Evolutionary conservation across 2,113 vertebrate genomes (phyloP).

Genomic region (Eulemur macaco): DNA sequence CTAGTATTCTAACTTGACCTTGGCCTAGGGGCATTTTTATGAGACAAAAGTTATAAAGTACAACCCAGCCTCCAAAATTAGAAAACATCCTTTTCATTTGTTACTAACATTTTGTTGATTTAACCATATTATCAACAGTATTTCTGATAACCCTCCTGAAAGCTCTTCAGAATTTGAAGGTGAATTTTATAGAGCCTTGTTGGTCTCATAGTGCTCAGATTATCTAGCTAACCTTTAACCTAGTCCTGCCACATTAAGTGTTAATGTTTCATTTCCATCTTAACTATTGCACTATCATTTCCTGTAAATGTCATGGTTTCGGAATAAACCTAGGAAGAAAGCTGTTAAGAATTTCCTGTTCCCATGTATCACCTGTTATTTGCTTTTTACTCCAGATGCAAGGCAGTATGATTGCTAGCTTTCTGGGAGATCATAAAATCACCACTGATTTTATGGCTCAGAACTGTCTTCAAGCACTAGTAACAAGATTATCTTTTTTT

Average conservation of each 20-base stretch:
- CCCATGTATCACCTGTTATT: slow-evolving; percentile 69
- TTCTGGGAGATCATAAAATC: slow-evolving; percentile 78
- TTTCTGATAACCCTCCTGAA: slow-evolving; percentile 48
- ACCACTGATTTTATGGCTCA: slow-evolving; percentile 68
- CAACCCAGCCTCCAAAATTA: neutral
- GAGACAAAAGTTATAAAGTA: neutral
- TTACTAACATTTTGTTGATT: slow-evolving; percentile 48
- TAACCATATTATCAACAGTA: slow-evolving; percentile 29
- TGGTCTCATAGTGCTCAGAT: slow-evolving; percentile 41
- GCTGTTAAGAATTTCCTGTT: slow-evolving; percentile 67
- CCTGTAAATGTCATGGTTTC: slow-evolving; percentile 62
- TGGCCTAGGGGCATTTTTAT: neutral
- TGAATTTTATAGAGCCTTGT: slow-evolving; percentile 54
- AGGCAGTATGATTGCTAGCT: slow-evolving; percentile 53
- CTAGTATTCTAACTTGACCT: neutral
- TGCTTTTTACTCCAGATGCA: slow-evolving; percentile 75
- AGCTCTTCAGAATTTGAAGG: slow-evolving; percentile 51
- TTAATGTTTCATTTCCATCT: slow-evolving; percentile 79
- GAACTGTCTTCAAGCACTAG: slow-evolving; percentile 49
- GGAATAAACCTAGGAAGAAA: slow-evolving; percentile 67
- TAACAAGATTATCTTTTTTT: slow-evolving; percentile 13
- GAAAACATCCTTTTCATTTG: neutral
- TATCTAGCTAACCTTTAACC: slow-evolving; percentile 76
- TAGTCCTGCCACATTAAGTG: slow-evolving; percentile 67
- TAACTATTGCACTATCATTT: slow-evolving; percentile 53